Evolutionary conservation across 2,797 vertebrate genomes (phyloP), one percentile per base, ranked within the genome.

Genomic region (Macrochelys suwanniensis): DNA sequence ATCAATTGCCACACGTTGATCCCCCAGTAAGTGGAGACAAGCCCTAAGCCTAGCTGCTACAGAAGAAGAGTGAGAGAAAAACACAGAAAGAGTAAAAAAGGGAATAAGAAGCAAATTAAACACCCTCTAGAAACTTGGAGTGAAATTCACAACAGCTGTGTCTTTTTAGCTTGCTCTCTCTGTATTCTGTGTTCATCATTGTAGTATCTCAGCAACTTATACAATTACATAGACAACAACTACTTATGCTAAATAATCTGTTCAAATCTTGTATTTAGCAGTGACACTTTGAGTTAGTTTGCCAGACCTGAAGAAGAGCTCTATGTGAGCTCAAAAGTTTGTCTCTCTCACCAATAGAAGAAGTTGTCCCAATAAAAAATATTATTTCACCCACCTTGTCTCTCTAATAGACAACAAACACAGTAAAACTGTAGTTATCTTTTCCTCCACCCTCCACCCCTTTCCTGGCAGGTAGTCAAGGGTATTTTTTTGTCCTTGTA

Each of bases 181-280:
- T 26, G 37, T 74, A 21, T 54, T 11, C 21, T 87, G 37, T 65
- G 51, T 56, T 91, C 89, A 68, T 93, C 93, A 78, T 1, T 53
- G 21, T 12, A 1, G 11, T 86, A 5, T 80, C 42, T 82, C 28
- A 25, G 50, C 80, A 47, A 31, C n/a, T 84, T 93, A 28, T 1
- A 74, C 87, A 94, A 56, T 15, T 28, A 49, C 51, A 81, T 68
- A 37, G 17, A 68, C 61, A 65, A 65, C 31, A 37, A 37, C 61
- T 37, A 37, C n/a, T 37, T 68, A 68, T 11, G n/a, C 7, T 68
- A 68, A 68, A 68, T n/a, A 68, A 68, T 37, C 61, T 68, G 33
- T 37, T 68, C 61, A 68, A 68, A 37, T 68, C 17, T 68, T 61
- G 59, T 15, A 61, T 16, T 61, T 9, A 68, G 17, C 8, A 68